These are phyloP conservation scores for Antitype chi DNA, from an alignment of 2,888 invertebrate species.

Conservation along the genomic window DNA sequence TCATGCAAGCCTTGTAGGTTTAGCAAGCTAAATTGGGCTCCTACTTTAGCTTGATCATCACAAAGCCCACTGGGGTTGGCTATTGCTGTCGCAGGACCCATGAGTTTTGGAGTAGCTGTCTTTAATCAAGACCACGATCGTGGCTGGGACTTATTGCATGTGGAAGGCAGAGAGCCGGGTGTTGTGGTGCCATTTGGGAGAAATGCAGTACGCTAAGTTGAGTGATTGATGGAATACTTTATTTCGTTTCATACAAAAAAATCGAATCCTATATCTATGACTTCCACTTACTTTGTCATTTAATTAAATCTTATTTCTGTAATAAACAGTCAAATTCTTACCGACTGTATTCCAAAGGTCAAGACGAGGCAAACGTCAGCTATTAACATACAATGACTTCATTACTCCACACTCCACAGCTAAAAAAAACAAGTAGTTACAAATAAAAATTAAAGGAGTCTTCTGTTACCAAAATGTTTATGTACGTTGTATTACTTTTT, in stretches of 20 bases:
- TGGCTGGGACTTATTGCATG: neutral
- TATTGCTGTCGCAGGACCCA: neutral
- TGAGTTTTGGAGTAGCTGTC: neutral
- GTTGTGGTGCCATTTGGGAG: neutral
- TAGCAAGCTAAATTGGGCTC: neutral
- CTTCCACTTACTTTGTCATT: neutral
- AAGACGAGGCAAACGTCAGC: constrained; percentile 23
- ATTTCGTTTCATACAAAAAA: neutral
- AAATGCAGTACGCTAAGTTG: neutral
- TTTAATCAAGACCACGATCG: neutral
- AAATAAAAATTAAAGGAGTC: neutral
- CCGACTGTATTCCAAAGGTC: constrained; percentile 44
- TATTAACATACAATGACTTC: constrained; percentile 64
- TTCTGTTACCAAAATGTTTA: constrained; percentile 67
- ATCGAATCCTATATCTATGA: neutral
- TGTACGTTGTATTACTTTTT: constrained; percentile 68
- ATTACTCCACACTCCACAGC: neutral
- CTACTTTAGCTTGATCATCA: neutral
- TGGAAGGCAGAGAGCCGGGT: neutral
- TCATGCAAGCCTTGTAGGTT: neutral
- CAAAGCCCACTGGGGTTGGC: neutral
- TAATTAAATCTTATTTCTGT: constrained; percentile 8
- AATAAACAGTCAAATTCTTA: constrained; percentile 10
- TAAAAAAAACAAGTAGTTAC: constrained; percentile 9
- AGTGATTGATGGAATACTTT: neutral